Evolutionary conservation across 1,140 invertebrate species (phyloP).

Genomic region (Leptoteleia sp.): DNA sequence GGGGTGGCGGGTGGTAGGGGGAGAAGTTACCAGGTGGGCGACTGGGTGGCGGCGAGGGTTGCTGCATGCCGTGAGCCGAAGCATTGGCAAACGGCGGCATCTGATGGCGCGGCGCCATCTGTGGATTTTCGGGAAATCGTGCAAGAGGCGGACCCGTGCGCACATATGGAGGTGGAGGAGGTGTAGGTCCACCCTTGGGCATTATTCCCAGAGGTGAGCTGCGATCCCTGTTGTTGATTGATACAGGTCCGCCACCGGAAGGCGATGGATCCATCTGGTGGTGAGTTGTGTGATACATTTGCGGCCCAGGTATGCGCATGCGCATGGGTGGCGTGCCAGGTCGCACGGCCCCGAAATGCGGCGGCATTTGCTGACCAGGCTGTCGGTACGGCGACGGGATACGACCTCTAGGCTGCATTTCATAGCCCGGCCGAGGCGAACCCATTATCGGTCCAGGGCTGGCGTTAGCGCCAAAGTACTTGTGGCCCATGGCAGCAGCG

Average conservation of each 20-base stretch:
- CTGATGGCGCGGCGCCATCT: no score
- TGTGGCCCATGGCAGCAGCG: conserved; percentile 79
- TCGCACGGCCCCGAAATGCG: conserved; percentile 78
- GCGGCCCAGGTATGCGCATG: conserved; percentile 75
- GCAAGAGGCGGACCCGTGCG: no score
- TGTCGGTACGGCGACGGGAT: conserved; percentile 80
- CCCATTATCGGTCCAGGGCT: conserved; percentile 72
- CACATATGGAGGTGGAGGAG: conserved; percentile 75
- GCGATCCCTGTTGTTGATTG: conserved; percentile 76
- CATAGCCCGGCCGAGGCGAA: conserved; percentile 75
- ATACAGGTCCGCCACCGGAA: conserved; percentile 81
- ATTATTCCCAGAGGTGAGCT: conserved; percentile 74
- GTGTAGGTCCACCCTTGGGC: conserved; percentile 77
- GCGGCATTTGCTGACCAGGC: conserved; percentile 75
- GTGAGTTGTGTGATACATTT: conserved; percentile 81
- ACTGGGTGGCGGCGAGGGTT: no score
- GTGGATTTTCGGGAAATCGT: no score
- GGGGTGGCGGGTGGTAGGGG: no score
- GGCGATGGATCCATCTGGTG: conserved; percentile 83
- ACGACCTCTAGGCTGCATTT: conserved; percentile 76
- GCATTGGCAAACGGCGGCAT: no score
- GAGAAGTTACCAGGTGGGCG: no score
- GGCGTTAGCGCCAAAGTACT: conserved; percentile 77
- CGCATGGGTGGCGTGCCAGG: conserved; percentile 78
- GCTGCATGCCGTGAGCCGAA: no score